phyloP scores from a whole-genome alignment of 2,113 vertebrate species.

The Donacobius atricapilla region DNA sequence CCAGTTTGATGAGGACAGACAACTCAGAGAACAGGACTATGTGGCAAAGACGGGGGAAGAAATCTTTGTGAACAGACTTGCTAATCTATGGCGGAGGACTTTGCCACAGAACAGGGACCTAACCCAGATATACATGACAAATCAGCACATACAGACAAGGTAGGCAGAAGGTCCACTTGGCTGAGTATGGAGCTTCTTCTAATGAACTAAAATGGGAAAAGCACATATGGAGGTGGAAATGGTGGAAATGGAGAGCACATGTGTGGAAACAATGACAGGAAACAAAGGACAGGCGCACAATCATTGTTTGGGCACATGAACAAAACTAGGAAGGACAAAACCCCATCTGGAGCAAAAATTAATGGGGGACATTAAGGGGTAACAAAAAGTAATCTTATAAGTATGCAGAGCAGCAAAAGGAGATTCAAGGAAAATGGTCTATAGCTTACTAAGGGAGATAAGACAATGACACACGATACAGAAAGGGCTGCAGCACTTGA shows the following conservation, averaged over 20 bases:
- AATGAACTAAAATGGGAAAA: constrained; percentile 12
- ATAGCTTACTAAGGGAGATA: neutral
- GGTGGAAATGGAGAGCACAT: neutral
- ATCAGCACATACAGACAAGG: neutral
- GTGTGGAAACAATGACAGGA: neutral
- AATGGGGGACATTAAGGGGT: neutral
- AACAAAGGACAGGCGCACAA: neutral
- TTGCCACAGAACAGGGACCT: neutral
- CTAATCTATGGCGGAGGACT: neutral
- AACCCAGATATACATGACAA: neutral
- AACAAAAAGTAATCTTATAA: neutral
- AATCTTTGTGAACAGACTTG: neutral
- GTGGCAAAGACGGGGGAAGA: neutral
- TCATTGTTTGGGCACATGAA: neutral
- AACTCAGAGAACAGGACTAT: neutral
- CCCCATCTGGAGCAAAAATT: neutral
- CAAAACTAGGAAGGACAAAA: constrained; percentile 23
- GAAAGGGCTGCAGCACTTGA: neutral
- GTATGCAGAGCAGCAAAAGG: neutral
- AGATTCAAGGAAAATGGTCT: neutral
- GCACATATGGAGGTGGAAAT: neutral
- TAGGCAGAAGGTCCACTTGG: neutral
- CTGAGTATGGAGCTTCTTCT: neutral
- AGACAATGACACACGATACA: neutral
- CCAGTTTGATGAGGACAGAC: neutral